Percentiles rank a stretch among this genome's conserved stretches.
Evolutionary conservation across 2,113 vertebrate genomes (phyloP).

Genomic region (Callocephalon fimbriatum): DNA sequence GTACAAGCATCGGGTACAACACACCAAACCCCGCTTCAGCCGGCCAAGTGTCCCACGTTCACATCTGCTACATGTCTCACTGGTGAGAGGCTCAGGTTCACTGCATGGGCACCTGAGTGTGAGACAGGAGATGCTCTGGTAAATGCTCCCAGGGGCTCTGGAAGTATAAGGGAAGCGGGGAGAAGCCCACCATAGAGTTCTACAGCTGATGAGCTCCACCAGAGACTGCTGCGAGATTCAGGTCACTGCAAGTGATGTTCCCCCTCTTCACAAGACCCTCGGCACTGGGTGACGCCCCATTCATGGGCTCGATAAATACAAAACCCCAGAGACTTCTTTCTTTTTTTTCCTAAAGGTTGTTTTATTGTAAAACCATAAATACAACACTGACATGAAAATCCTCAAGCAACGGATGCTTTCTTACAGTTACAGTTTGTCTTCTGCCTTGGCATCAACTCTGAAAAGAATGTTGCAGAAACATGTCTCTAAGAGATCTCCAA

Average conservation of each 20-base stretch:
- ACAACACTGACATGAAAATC: constrained; percentile 84
- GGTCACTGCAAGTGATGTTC: fast-evolving
- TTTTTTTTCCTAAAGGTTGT: constrained; percentile 74
- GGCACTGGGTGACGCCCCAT: background rate
- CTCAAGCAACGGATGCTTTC: constrained; percentile 80
- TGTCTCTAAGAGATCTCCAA: constrained; percentile 57
- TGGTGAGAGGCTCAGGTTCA: background rate
- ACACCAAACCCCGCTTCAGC: background rate
- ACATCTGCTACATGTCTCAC: fast-evolving
- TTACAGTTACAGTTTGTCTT: constrained; percentile 79
- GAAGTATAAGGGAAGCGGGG: background rate
- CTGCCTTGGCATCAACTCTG: constrained; percentile 77
- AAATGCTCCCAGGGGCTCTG: background rate
- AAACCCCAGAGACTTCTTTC: background rate
- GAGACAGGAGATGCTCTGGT: background rate
- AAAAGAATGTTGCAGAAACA: constrained; percentile 77
- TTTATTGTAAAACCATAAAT: constrained; percentile 88
- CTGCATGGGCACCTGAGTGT: fast-evolving
- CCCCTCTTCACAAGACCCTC: background rate
- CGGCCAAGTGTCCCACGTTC: fast-evolving
- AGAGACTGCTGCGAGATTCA: background rate
- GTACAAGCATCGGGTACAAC: fast-evolving
- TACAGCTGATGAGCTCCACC: background rate
- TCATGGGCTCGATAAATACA: background rate
- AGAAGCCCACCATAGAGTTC: background rate